Percentiles rank a stretch among this genome's conserved stretches.
These are phyloP conservation scores for Anthopleura sola DNA, from an alignment of 64 coral and sea anemone genomes.

Conservation along the genomic window DNA sequence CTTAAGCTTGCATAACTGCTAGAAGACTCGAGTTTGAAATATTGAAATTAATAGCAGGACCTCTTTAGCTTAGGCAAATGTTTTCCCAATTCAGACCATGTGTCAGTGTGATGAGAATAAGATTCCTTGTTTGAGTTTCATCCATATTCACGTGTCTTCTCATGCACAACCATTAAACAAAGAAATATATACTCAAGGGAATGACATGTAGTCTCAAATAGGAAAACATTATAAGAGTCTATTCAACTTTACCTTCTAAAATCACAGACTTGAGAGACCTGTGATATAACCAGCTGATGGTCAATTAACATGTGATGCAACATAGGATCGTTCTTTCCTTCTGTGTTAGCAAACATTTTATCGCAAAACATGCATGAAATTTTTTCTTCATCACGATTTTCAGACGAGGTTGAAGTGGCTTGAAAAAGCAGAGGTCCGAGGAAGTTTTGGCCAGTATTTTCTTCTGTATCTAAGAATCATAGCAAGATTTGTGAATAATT, in stretches of 20 bases:
- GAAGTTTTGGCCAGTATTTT: neutral
- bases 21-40: neutral
- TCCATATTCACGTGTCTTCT: no score
- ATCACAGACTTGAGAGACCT: slow-evolving; percentile 82
- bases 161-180: no score
- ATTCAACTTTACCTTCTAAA: slow-evolving; percentile 68
- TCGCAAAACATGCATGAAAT: slow-evolving; percentile 93
- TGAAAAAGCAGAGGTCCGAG: neutral
- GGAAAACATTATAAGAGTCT: no score
- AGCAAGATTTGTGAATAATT: neutral
- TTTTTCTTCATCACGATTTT: neutral
- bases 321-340: slow-evolving; percentile 75
- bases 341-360: slow-evolving; percentile 73
- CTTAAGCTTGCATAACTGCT: no score
- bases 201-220: no score
- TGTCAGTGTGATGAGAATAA: no score
- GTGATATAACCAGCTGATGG: slow-evolving; percentile 88
- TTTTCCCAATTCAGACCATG: no score
- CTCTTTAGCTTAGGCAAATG: no score
- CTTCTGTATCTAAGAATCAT: neutral
- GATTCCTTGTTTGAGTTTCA: no score
- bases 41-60: no score
- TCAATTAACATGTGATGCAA: slow-evolving; percentile 86
- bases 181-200: no score
- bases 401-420: neutral